A percentile compares a stretch with the other conserved stretches of the same genome.
These are phyloP conservation scores for Drosophila crucigera DNA, from an alignment of 2,888 invertebrate genomes.

Conservation along the genomic window DNA sequence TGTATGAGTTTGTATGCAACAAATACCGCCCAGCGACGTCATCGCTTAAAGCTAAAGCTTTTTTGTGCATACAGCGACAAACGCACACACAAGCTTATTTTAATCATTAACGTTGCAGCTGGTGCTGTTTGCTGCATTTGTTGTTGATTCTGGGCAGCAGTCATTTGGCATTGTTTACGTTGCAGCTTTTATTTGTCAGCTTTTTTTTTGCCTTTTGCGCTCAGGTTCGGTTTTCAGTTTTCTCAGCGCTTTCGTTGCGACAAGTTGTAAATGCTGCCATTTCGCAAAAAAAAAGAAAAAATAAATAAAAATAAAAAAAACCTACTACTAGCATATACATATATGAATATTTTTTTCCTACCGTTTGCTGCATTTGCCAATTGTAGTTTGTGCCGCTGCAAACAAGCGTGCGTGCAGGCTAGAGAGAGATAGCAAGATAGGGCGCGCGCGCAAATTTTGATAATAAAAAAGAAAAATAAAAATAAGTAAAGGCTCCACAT, in stretches of 20 bases:
- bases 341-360: not conserved
- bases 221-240: constrained; percentile 81
- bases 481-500: constrained; percentile 6
- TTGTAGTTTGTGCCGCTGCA: constrained; percentile 5
- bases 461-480: not conserved
- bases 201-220: constrained; percentile 63
- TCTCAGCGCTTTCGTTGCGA: constrained; percentile 83
- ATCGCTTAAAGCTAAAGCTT: constrained; percentile 57
- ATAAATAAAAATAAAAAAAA: constrained; percentile 13
- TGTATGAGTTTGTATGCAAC: constrained; percentile 61
- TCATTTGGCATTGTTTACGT: constrained; percentile 67
- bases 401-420: constrained; percentile 9
- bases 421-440: constrained; percentile 2
- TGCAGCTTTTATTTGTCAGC: constrained; percentile 78
- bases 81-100: constrained; percentile 50
- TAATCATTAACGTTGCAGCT: constrained; percentile 65
- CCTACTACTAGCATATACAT: constrained; percentile 2
- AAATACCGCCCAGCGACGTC: constrained; percentile 74
- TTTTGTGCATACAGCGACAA: constrained; percentile 25
- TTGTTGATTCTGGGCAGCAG: constrained; percentile 56
- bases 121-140: constrained; percentile 52
- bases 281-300: constrained; percentile 16
- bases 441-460: constrained; percentile 45
- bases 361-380: constrained; percentile 24
- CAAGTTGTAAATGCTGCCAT: constrained; percentile 73